Conservation (phyloP, 1,140 invertebrate species). For the Tetranychus cinnabarinus region DNA sequence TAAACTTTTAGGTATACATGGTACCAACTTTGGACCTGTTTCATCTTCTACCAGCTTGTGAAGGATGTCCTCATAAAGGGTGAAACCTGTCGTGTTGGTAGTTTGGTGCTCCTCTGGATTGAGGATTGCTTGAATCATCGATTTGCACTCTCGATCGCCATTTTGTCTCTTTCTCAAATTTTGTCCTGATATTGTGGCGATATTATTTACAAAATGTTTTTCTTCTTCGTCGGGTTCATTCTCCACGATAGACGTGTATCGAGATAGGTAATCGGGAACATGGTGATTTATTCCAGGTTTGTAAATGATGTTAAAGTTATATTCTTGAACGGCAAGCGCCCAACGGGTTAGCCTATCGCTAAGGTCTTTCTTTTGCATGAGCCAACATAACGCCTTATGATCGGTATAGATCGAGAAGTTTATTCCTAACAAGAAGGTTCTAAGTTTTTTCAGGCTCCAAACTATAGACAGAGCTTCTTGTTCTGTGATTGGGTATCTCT, state of each 20-base stretch:
- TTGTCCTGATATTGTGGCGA: neutral
- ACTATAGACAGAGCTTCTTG: neutral
- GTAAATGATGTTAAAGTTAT: slow-evolving; percentile 9
- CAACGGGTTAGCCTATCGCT: slow-evolving; percentile 9
- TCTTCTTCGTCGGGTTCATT: neutral
- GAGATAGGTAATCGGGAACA: slow-evolving; percentile 1
- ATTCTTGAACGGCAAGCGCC: slow-evolving; percentile 11
- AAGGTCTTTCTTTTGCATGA: neutral
- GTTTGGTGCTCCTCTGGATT: no score
- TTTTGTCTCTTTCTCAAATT: neutral
- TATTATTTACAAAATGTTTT: neutral
- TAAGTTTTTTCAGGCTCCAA: neutral
- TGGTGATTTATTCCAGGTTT: slow-evolving; percentile 1
- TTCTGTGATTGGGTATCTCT: neutral
- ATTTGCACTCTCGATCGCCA: no score
- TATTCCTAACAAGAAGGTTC: neutral
- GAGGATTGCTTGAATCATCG: no score
- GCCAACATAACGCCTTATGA: neutral
- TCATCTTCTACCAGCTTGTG: no score
- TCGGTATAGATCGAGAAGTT: neutral
- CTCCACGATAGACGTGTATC: neutral
- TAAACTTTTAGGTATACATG: neutral
- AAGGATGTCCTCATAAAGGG: no score
- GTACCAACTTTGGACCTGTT: neutral
- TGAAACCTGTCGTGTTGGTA: neutral